These are phyloP conservation scores for Colletes gigas DNA, from an alignment of 1,140 invertebrate genomes.

Conservation along the genomic window DNA sequence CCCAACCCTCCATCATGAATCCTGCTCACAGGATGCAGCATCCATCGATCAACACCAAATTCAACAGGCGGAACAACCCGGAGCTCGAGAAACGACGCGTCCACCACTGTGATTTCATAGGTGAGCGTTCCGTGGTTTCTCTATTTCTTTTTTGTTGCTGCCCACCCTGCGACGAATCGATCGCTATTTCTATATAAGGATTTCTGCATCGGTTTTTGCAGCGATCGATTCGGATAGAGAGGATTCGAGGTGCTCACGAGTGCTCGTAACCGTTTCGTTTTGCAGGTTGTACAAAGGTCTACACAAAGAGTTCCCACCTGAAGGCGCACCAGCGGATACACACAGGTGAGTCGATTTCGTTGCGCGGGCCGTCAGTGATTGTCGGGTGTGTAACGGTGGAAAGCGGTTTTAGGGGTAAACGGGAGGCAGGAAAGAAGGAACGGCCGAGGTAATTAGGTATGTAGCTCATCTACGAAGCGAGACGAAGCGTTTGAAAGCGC, in stretches of 20 bases:
- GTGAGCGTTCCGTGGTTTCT: slow-evolving; percentile 82
- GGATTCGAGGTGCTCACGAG: background rate
- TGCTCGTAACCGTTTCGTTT: slow-evolving; percentile 58
- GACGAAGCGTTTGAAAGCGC: slow-evolving; percentile 65
- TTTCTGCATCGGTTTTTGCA: background rate
- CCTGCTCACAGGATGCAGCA: slow-evolving; percentile 76
- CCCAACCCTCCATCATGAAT: slow-evolving; percentile 78
- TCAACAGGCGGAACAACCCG: slow-evolving; percentile 97
- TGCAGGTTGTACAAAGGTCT: slow-evolving; percentile 98
- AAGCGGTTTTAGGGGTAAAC: slow-evolving; percentile 7
- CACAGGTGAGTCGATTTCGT: slow-evolving; percentile 88
- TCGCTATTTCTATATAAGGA: too few species aligned
- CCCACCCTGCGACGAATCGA: background rate
- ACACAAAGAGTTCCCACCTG: slow-evolving; percentile 99
- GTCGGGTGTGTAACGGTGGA: background rate
- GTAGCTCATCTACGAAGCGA: slow-evolving; percentile 63
- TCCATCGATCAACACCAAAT: slow-evolving; percentile 82
- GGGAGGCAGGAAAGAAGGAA: slow-evolving; percentile 6
- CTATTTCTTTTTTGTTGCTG: too few species aligned
- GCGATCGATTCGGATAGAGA: background rate
- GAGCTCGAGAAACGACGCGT: slow-evolving; percentile 96
- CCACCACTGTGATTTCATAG: slow-evolving; percentile 97
- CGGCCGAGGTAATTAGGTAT: slow-evolving; percentile 63
- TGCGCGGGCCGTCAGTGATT: slow-evolving; percentile 5
- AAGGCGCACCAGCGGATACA: slow-evolving; percentile 99